Evolutionary conservation across 2,888 invertebrate genomes (phyloP), one percentile per base, ranked within the genome.

Genomic region (Lasioglossum morio): DNA sequence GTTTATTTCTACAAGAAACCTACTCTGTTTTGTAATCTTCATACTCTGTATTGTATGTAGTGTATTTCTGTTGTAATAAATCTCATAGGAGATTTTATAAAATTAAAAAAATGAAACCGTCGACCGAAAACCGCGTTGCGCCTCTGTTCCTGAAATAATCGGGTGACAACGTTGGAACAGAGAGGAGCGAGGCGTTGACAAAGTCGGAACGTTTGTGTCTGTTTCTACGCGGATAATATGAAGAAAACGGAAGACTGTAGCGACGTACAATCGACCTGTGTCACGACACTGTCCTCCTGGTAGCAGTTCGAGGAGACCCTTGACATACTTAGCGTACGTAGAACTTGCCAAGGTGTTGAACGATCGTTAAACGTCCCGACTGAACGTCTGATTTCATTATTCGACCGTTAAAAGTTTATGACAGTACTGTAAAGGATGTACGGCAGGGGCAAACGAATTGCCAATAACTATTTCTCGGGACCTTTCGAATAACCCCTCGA

Each of bases 391-490:
- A 83, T 92, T 91, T 89, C 91, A 89, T 91, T 91, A 85, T 79
- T 30, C 60, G 83, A 88, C 90, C 88, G 87, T 92, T 89, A 90
- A 92, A 88, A 88, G 81, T 92, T 92, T 91, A 89, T 83, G 88
- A 89, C 78, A 81, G 84, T 87, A 74, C 77, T 72, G 46, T 43
- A 76, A 84, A 73, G 87, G 63, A 77, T 83, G 48, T 66, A 77
- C 77, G 74, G 34, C 53, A 77, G 75, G 77, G 81, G 76, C 72
- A 87, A 87, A 77, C 60, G 66, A 84, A 77, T 79, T 53, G 73
- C 57, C 83, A 85, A 87, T 87, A 88, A 86, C 81, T 79, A 89
- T 85, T 77, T 72, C 69, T 77, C 84, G 48, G 74, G 37, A 43
- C 72, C 75, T 82, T 72, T 72, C 60, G 53, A 76, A 7, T 53